These are phyloP conservation scores for Spilarctia lutea DNA, from an alignment of 2,888 invertebrate species.

Conservation along the genomic window DNA sequence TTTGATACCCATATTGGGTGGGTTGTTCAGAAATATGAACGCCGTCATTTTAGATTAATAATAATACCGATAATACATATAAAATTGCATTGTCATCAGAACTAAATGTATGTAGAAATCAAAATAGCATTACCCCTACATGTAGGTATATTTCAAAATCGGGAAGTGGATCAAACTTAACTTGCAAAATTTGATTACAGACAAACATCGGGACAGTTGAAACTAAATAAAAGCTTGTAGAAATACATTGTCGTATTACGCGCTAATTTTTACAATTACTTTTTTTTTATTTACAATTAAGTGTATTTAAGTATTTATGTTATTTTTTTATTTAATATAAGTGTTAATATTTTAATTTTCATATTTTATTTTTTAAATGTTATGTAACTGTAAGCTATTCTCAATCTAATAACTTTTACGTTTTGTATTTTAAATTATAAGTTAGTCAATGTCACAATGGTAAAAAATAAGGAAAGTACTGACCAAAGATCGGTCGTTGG, in stretches of 20 bases:
- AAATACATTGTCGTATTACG: background rate
- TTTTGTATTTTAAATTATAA: background rate
- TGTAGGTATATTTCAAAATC: too few species aligned
- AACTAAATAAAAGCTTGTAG: too few species aligned
- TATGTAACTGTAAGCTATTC: background rate
- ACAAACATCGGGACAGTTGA: too few species aligned
- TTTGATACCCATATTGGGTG: too few species aligned
- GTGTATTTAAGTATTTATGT: background rate
- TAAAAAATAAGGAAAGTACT: slow-evolving; percentile 20
- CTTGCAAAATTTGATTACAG: too few species aligned
- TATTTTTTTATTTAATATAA: background rate
- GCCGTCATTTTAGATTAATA: too few species aligned
- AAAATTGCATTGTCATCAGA: too few species aligned
- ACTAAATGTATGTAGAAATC: too few species aligned
- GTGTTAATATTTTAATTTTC: background rate
- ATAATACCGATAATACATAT: too few species aligned
- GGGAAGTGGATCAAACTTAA: too few species aligned
- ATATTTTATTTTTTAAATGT: background rate
- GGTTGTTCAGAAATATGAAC: too few species aligned
- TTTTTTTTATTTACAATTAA: background rate
- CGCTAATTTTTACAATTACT: background rate
- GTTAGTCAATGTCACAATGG: background rate
- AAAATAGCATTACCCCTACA: too few species aligned
- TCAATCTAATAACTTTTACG: background rate
- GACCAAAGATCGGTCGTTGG: slow-evolving; percentile 70